A percentile compares a stretch with the other conserved stretches of the same genome.
These are phyloP conservation scores for Odontothrips loti DNA, from an alignment of 2,888 invertebrate species.

Conservation along the genomic window DNA sequence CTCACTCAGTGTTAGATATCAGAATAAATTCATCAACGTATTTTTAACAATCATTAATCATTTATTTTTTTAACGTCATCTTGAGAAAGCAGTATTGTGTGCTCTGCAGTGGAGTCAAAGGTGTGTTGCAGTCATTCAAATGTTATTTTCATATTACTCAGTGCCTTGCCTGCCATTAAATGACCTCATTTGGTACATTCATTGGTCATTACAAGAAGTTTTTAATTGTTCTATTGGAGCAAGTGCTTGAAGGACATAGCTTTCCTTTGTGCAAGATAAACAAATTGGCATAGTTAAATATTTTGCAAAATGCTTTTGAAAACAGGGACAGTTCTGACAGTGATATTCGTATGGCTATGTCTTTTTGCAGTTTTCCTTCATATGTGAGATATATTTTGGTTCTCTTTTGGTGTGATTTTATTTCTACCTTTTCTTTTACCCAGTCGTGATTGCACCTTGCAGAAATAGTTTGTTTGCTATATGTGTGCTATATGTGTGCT, in stretches of 20 bases:
- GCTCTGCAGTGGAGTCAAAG: neutral
- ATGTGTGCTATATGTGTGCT: slow-evolving; percentile 17
- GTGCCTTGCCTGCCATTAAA: too few species aligned
- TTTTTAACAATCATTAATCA: neutral
- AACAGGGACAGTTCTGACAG: too few species aligned
- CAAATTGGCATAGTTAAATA: too few species aligned
- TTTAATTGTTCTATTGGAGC: too few species aligned
- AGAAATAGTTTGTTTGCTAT: slow-evolving; percentile 18
- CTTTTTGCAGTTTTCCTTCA: neutral
- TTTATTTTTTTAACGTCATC: too few species aligned
- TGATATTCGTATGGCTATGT: neutral
- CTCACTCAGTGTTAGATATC: slow-evolving; percentile 6
- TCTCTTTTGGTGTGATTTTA: neutral
- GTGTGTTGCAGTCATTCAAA: too few species aligned
- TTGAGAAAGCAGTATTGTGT: neutral
- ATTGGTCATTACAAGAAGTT: too few species aligned
- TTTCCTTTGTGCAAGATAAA: too few species aligned
- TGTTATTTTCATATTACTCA: too few species aligned
- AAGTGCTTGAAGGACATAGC: too few species aligned
- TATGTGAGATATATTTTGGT: neutral
- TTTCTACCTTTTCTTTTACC: neutral
- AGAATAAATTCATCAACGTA: neutral
- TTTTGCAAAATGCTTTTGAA: too few species aligned
- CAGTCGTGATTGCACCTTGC: neutral
- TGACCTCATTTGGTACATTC: too few species aligned